Base-by-base conservation (phyloP, 2,888 invertebrate genomes). In the Heliconius hortense region DNA sequence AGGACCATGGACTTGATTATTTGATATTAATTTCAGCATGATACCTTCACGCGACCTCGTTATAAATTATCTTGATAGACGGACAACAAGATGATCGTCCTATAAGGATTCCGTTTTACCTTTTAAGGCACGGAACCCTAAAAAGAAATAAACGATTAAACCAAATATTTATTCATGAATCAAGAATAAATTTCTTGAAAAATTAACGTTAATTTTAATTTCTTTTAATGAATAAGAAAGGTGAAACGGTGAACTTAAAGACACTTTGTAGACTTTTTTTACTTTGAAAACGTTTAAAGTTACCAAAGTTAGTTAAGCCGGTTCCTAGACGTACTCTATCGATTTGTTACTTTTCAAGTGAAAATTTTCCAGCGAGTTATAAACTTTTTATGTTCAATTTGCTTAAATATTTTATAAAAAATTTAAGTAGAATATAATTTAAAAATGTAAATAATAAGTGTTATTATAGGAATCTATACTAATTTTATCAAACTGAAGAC, bases 251-350 rank as follows among this genome's bases (percentile, higher is more conserved):
- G 68, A n/a, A 31, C 53, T 68, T 53, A 18, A 28, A 69, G 15
- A 53, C n/a, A 53, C 21, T 68, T 28, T 31, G 10, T 53, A 69
- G 68, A 53, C 53, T n/a, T 35, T 56, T 69, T 69, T 69, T 56
- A 31, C 7, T 31, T 69, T n/a, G n/a, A 11, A 56, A 56, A 1
- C 69, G 69, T 69, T 69, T 69, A 69, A 69, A 69, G 31, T 69
- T 56, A 15, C 31, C 5, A 69, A 69, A 69, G 21, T 66, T 66
- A 66, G 39, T 66, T 66, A 66, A 66, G 66, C 24, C 39, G 24
- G 66, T 56, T n/a, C 68, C 31, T 53, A 53, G 69, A 69, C 31
- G n/a, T 31, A 69, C 69, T 69, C 53, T n/a, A 56, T 69, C 69
- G 31, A 69, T 69, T 53, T 13, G 5, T 56, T 31, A 56, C 31